Conservation (phyloP, 2,113 vertebrate species). For the Hemibagrus wyckioides region DNA sequence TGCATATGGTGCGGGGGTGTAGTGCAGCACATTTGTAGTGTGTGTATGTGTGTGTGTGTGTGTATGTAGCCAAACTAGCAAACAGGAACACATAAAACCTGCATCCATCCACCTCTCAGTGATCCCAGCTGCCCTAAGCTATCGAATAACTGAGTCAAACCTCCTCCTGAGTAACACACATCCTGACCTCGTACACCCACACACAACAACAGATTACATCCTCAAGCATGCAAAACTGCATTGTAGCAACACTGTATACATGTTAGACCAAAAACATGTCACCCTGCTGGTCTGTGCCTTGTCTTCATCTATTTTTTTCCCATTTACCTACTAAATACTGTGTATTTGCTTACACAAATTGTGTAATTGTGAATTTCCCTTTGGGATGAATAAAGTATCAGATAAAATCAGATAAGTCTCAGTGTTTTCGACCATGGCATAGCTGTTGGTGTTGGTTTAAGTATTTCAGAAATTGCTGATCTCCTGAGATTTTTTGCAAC, state of each 20-base stretch:
- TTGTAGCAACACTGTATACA: neutral
- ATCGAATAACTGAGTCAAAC: conserved; percentile 52
- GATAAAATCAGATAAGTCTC: neutral
- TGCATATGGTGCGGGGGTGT: conserved; percentile 52
- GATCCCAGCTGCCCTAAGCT: conserved; percentile 49
- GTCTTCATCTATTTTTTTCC: neutral
- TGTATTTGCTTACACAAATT: neutral
- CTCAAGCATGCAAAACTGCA: conserved; percentile 36
- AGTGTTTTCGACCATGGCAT: neutral
- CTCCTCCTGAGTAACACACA: conserved; percentile 41
- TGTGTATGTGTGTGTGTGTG: conserved; percentile 27
- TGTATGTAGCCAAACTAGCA: conserved; percentile 21
- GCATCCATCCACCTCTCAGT: conserved; percentile 54
- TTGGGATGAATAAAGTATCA: no score
- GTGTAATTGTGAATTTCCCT: neutral
- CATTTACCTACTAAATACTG: neutral
- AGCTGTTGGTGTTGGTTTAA: neutral
- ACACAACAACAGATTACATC: conserved; percentile 24
- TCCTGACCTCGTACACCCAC: conserved; percentile 33
- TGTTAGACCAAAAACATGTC: neutral
- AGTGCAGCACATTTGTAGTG: conserved; percentile 36
- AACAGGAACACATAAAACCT: conserved; percentile 50
- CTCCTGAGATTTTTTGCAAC: neutral
- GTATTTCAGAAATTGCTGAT: neutral
- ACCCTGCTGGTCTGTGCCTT: neutral